Conservation (phyloP, 2,113 vertebrate species). For the Apeltes quadracus region DNA sequence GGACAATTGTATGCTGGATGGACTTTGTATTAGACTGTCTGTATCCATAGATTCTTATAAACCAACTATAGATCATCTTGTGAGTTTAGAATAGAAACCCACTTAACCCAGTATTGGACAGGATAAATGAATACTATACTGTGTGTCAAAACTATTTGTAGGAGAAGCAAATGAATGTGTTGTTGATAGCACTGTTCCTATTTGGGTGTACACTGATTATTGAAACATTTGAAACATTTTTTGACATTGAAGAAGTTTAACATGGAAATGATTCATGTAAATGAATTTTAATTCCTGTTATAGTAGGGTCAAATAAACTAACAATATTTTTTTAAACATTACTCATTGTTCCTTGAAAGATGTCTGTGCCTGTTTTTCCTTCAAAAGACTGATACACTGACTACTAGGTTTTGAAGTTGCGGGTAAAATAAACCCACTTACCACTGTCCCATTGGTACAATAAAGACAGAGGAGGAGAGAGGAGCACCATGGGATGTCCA, state of each 20-base stretch:
- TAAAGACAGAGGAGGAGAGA: not conserved
- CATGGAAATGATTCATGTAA: slow-evolving; percentile 37
- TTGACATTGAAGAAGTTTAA: slow-evolving; percentile 69
- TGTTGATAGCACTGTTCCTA: slow-evolving; percentile 46
- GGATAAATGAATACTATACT: slow-evolving; percentile 75
- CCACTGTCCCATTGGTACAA: not conserved
- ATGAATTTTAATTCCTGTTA: slow-evolving; percentile 77
- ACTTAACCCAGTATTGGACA: slow-evolving; percentile 79
- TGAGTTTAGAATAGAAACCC: slow-evolving; percentile 80
- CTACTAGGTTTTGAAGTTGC: not conserved
- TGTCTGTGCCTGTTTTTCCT: slow-evolving; percentile 41
- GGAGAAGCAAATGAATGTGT: slow-evolving; percentile 76
- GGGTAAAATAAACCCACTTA: not conserved
- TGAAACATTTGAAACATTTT: too few species aligned
- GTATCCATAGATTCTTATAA: slow-evolving; percentile 77
- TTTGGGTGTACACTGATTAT: too few species aligned
- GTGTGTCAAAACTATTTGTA: slow-evolving; percentile 76
- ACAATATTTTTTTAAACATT: slow-evolving; percentile 84
- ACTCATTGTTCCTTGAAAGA: slow-evolving; percentile 9
- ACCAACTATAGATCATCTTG: slow-evolving; percentile 71
- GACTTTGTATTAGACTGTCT: slow-evolving; percentile 81
- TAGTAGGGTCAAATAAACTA: slow-evolving; percentile 82
- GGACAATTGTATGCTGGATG: slow-evolving; percentile 78
- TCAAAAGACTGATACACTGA: not conserved
- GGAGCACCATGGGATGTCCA: not conserved